phyloP scores from a whole-genome alignment of 2,888 invertebrate genomes.

The Maniola hyperantus region DNA sequence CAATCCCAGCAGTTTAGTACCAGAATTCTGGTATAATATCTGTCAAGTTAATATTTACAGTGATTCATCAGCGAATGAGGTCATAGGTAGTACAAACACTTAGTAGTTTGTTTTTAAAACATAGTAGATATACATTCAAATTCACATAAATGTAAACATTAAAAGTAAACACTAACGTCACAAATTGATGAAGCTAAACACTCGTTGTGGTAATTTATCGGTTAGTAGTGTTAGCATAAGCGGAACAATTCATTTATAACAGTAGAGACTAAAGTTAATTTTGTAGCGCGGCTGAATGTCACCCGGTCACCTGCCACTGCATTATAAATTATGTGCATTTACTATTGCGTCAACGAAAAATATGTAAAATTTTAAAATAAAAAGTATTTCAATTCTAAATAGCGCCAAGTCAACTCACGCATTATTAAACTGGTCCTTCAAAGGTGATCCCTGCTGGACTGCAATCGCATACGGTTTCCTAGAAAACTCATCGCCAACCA shows the following conservation, averaged over 20 bases:
- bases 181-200: constrained; percentile 5
- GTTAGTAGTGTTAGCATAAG: constrained; percentile 17
- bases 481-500: constrained; percentile 98
- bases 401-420: constrained; percentile 86
- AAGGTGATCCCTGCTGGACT: constrained; percentile 96
- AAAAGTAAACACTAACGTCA: not conserved
- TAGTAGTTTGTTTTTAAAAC: not conserved
- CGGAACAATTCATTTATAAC: constrained; percentile 12
- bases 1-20: no score
- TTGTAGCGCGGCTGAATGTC: constrained; percentile 9
- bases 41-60: no score
- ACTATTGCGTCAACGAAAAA: not conserved
- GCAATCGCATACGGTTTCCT: constrained; percentile 98
- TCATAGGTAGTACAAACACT: not conserved
- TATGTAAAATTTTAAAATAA: no score
- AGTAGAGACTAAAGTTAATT: constrained; percentile 4
- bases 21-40: no score
- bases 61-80: not conserved
- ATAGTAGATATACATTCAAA: no score
- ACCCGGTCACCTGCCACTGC: not conserved
- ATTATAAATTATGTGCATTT: constrained; percentile 11
- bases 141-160: not conserved
- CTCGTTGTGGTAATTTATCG: constrained; percentile 2
- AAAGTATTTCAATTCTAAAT: no score
- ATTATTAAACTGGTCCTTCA: constrained; percentile 97